Evolutionary conservation across 2,797 vertebrate genomes (phyloP).

Genomic region (Chloroceryle inda): DNA sequence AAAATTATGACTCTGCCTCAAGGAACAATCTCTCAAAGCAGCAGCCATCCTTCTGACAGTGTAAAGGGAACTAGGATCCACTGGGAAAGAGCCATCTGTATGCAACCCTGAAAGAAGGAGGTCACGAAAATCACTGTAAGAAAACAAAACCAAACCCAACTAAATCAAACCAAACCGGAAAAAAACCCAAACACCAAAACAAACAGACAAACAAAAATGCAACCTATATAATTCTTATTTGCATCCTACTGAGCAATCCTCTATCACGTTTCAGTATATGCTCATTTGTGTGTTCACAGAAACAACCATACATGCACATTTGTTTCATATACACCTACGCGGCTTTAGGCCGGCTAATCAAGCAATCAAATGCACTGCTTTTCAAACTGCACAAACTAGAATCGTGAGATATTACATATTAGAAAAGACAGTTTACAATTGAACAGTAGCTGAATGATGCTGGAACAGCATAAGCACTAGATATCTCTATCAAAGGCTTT

Average conservation of each 20-base stretch:
- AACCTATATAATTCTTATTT: not conserved
- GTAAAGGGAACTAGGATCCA: not conserved
- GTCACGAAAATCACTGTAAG: not conserved
- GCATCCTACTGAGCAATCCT: not conserved
- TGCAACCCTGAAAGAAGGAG: not conserved
- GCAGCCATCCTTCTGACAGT: not conserved
- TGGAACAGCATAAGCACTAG: not conserved
- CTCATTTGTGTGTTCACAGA: not conserved
- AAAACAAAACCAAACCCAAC: not conserved
- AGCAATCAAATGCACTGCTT: not conserved
- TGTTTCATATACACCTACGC: not conserved
- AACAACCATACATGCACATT: not conserved
- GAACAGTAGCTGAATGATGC: not conserved
- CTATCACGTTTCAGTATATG: not conserved
- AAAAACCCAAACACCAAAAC: rapidly evolving
- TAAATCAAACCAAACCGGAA: rapidly evolving
- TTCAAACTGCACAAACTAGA: not conserved
- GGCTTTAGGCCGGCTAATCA: not conserved
- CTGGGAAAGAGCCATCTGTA: not conserved
- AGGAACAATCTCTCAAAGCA: not conserved
- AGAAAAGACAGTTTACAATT: not conserved
- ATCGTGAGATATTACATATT: not conserved
- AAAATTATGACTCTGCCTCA: not conserved
- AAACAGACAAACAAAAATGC: no score
- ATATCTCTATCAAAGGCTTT: not conserved